phyloP scores from a whole-genome alignment of 2,797 vertebrate genomes.

The Sebastes steindachneri region DNA sequence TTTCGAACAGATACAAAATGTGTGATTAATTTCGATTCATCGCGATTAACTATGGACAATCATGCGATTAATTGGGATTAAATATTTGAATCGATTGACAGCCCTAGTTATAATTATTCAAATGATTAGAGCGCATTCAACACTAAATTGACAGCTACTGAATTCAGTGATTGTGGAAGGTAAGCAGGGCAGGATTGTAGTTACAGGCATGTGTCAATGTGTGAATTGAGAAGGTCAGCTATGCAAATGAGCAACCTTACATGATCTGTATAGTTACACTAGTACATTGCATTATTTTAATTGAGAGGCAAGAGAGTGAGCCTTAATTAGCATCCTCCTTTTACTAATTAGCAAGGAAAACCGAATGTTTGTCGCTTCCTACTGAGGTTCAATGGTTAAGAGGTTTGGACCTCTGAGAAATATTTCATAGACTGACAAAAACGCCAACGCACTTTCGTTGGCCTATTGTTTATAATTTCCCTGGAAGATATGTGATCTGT shows the following conservation, averaged over 20 bases:
- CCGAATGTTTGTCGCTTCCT: background rate
- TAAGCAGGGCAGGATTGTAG: background rate
- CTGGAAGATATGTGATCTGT: conserved; percentile 31
- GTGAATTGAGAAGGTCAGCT: conserved; percentile 7
- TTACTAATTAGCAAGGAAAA: conserved; percentile 4
- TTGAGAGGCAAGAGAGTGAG: background rate
- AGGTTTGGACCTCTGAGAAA: background rate
- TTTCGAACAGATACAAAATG: no score
- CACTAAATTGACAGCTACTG: background rate
- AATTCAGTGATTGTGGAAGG: background rate
- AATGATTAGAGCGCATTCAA: background rate
- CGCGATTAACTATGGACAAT: no score
- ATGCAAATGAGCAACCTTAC: conserved; percentile 15
- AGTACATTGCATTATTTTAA: background rate
- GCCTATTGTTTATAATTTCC: conserved; percentile 1
- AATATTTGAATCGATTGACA: no score
- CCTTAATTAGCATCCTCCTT: background rate
- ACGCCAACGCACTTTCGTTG: background rate
- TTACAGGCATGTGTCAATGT: background rate
- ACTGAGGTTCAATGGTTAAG: background rate
- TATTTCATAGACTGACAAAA: background rate
- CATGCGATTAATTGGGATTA: no score
- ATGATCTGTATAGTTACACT: background rate
- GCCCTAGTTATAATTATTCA: no score
- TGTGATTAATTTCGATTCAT: no score